Conservation (phyloP, 2,888 invertebrate genomes). For the Drosophila melanosoma region DNA sequence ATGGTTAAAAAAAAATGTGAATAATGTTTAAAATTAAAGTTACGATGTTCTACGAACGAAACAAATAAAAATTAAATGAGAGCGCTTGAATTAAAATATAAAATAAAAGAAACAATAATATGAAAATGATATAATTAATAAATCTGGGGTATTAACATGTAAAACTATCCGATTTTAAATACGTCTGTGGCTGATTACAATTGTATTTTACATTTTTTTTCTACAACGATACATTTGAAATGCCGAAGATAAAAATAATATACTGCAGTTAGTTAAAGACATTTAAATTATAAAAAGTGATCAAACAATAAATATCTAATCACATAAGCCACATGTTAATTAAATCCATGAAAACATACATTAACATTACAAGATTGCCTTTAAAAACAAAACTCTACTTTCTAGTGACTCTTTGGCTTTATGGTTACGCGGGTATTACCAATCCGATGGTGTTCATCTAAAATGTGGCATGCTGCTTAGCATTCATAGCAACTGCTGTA, state of each 20-base stretch:
- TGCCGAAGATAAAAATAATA: background rate
- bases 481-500: slow-evolving; percentile 65
- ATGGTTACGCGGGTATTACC: slow-evolving; percentile 21
- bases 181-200: background rate
- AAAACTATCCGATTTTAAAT: background rate
- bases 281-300: background rate
- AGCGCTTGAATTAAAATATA: background rate
- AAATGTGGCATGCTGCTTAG: slow-evolving; percentile 40
- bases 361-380: background rate
- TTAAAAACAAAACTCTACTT: background rate
- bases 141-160: background rate
- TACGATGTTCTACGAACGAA: background rate
- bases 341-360: background rate
- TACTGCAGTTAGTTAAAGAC: background rate
- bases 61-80: background rate
- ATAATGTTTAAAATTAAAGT: background rate
- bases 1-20: no score
- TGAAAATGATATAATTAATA: background rate
- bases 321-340: background rate
- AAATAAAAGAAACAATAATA: background rate
- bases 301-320: background rate
- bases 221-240: background rate
- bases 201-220: background rate
- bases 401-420: slow-evolving; percentile 11
- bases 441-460: slow-evolving; percentile 52